Evolutionary conservation across 2,888 invertebrate species (phyloP).

Genomic region (Autographa pulchrina): DNA sequence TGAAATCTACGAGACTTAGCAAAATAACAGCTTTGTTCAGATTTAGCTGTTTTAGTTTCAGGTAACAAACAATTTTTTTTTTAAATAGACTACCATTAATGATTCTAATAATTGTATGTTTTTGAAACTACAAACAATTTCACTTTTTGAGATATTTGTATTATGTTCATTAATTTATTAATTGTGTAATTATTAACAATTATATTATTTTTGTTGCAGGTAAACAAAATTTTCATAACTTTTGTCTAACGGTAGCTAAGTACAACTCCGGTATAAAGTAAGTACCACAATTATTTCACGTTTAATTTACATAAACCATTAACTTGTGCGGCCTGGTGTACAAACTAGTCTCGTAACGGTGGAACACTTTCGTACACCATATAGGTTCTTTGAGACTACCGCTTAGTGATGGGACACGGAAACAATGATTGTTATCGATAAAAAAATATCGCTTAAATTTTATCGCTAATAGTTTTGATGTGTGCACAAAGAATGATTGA

Average conservation of each 20-base stretch:
- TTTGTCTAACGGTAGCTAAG: slow-evolving; percentile 13
- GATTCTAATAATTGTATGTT: too few relatives aligned
- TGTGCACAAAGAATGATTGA: not conserved
- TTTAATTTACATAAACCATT: slow-evolving; percentile 55
- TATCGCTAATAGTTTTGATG: too few relatives aligned
- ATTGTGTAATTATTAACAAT: slow-evolving; percentile 1
- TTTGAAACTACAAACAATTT: too few relatives aligned
- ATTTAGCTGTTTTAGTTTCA: too few relatives aligned
- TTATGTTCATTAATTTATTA: not conserved
- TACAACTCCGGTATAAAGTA: slow-evolving; percentile 27
- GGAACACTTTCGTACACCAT: slow-evolving; percentile 75
- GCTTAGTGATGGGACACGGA: slow-evolving; percentile 62
- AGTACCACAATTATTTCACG: slow-evolving; percentile 43
- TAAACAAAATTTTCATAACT: slow-evolving; percentile 40
- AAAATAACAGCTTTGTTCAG: too few relatives aligned
- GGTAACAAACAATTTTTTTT: too few relatives aligned
- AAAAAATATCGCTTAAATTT: slow-evolving; percentile 7
- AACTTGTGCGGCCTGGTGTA: slow-evolving; percentile 55
- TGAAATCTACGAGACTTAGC: too few relatives aligned
- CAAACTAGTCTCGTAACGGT: slow-evolving; percentile 73
- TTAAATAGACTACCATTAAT: too few relatives aligned
- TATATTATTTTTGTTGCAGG: slow-evolving; percentile 54
- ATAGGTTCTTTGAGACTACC: slow-evolving; percentile 66
- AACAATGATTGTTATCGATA: not conserved
- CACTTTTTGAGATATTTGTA: not conserved